Evolutionary conservation across 2,113 vertebrate genomes (phyloP).

Genomic region (Baryphthengus martii): DNA sequence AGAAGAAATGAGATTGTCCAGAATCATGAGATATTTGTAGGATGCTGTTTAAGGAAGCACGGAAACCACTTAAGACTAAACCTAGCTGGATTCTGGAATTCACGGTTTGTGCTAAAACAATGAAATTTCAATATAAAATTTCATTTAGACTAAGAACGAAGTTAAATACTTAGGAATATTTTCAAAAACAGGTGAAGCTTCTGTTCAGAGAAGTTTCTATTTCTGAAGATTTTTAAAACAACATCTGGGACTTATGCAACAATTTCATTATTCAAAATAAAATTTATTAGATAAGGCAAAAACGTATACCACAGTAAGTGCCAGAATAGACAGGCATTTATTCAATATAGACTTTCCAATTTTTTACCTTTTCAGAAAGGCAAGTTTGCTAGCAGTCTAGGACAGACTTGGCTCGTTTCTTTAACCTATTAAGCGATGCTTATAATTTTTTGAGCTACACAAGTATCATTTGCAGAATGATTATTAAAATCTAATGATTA

Average conservation of each 20-base stretch:
- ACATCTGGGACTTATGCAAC: background rate
- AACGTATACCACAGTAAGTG: background rate
- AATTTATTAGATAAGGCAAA: background rate
- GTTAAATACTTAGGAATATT: background rate
- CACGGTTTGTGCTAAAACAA: background rate
- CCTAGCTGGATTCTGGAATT: background rate
- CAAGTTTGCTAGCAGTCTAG: background rate
- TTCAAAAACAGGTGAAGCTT: background rate
- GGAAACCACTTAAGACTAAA: background rate
- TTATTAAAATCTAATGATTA: background rate
- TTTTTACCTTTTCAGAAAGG: background rate
- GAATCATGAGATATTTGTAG: background rate
- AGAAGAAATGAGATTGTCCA: background rate
- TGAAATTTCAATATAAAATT: background rate
- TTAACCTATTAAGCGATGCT: background rate
- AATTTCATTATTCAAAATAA: background rate
- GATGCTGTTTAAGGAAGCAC: background rate
- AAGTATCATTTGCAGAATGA: background rate
- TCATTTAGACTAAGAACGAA: background rate
- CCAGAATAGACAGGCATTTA: background rate
- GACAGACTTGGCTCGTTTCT: background rate
- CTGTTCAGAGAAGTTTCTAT: background rate
- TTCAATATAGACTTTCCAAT: background rate
- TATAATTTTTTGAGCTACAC: background rate
- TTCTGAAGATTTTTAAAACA: background rate